Percentiles rank a stretch among this genome's conserved stretches.
phyloP scores from a whole-genome alignment of 1,140 invertebrate species.

The Trachelipus rathkii region DNA sequence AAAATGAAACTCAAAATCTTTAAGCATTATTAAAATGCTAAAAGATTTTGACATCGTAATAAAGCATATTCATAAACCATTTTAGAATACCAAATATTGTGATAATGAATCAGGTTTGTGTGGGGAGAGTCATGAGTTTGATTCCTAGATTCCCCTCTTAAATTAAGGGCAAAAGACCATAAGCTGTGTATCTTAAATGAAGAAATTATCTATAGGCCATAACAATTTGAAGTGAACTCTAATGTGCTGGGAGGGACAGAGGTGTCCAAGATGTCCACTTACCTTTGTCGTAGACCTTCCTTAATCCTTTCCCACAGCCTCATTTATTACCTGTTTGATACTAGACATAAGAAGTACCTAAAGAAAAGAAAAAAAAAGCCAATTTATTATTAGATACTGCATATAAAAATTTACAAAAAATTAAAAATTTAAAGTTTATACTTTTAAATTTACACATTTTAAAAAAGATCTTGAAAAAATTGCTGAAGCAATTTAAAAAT shows the following conservation, averaged over 20 bases:
- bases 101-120: background rate
- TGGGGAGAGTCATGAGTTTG: background rate
- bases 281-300: constrained; percentile 46
- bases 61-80: too few species aligned
- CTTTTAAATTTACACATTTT: too few species aligned
- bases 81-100: too few species aligned
- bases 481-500: too few species aligned
- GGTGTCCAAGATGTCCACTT: constrained; percentile 30
- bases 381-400: too few species aligned
- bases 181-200: background rate
- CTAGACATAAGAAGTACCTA: constrained; percentile 49
- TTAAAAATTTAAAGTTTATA: too few species aligned
- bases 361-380: too few species aligned
- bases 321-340: constrained; percentile 88
- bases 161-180: background rate
- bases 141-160: background rate
- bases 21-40: too few species aligned
- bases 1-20: too few species aligned
- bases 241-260: constrained; percentile 37
- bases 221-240: background rate
- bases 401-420: too few species aligned
- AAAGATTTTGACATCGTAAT: too few species aligned
- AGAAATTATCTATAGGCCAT: background rate
- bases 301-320: constrained; percentile 82
- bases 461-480: too few species aligned